Conservation (phyloP, 2,113 vertebrate species). For the Neodon shergylaensis region DNA sequence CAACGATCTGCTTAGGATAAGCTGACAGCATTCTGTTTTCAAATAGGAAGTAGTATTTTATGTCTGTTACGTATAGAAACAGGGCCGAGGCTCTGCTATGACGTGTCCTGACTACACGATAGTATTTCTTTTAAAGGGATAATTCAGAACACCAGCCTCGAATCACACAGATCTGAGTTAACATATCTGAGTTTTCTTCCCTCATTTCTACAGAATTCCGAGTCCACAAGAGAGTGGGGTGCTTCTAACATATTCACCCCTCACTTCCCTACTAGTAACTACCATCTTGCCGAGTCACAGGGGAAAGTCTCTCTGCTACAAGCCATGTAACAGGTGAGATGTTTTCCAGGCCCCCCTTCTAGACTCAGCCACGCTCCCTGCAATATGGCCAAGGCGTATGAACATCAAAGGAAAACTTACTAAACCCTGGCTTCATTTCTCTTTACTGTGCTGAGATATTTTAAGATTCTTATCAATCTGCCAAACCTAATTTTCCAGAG, state of each 20-base stretch:
- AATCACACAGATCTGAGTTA: neutral
- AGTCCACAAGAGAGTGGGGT: neutral
- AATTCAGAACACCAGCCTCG: neutral
- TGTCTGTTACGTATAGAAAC: neutral
- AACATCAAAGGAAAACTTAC: neutral
- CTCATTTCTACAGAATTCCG: neutral
- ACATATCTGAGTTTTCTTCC: neutral
- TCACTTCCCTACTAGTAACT: neutral
- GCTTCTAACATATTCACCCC: neutral
- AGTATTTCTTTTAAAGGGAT: neutral
- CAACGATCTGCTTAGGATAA: neutral
- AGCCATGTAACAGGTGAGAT: accelerated
- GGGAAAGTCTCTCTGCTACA: accelerated
- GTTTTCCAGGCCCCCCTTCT: neutral
- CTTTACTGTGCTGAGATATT: neutral
- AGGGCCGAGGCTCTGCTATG: neutral
- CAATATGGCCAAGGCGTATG: neutral
- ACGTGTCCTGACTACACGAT: neutral
- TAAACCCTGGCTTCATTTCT: neutral
- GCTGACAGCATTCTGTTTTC: neutral
- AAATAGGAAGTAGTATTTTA: neutral
- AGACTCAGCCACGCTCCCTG: too few species aligned
- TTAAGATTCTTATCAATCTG: neutral
- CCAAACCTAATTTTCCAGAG: neutral
- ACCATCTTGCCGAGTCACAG: neutral